A percentile compares a stretch with the other conserved stretches of the same genome.
Evolutionary conservation across 2,113 vertebrate species (phyloP).

Genomic region (Aegithalos caudatus): DNA sequence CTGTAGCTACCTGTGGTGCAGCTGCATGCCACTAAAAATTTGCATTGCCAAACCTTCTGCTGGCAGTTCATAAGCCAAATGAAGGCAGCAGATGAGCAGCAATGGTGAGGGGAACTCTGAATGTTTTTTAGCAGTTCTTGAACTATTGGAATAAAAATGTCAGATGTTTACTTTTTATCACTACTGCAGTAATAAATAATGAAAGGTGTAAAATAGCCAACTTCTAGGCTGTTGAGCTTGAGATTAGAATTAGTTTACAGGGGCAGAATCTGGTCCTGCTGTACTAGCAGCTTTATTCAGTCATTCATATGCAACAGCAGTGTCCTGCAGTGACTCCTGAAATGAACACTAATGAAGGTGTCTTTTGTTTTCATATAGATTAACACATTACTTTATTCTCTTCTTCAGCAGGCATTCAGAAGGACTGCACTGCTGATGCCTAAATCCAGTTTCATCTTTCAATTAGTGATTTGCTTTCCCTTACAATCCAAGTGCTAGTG

Average conservation of each 20-base stretch:
- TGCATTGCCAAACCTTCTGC: conserved; percentile 9
- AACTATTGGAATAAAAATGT: background rate
- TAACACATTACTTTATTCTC: background rate
- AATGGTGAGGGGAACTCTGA: background rate
- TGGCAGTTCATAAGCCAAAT: background rate
- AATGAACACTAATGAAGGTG: background rate
- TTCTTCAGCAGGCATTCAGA: background rate
- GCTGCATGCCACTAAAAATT: background rate
- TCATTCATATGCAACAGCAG: background rate
- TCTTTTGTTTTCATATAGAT: background rate
- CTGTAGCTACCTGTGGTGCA: conserved; percentile 16
- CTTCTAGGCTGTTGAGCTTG: background rate
- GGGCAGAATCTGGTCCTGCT: background rate
- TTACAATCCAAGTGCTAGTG: background rate
- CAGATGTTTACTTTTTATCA: background rate
- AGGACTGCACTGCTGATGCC: background rate
- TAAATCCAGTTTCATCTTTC: background rate
- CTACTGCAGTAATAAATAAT: background rate
- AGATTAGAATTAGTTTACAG: background rate
- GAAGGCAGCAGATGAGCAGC: background rate
- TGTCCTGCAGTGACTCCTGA: background rate
- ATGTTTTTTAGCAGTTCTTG: background rate
- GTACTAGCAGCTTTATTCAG: background rate
- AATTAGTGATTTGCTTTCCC: background rate
- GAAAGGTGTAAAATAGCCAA: background rate